Evolutionary conservation across 1,140 invertebrate species (phyloP).

Genomic region (Lamellibrachia luymesi): DNA sequence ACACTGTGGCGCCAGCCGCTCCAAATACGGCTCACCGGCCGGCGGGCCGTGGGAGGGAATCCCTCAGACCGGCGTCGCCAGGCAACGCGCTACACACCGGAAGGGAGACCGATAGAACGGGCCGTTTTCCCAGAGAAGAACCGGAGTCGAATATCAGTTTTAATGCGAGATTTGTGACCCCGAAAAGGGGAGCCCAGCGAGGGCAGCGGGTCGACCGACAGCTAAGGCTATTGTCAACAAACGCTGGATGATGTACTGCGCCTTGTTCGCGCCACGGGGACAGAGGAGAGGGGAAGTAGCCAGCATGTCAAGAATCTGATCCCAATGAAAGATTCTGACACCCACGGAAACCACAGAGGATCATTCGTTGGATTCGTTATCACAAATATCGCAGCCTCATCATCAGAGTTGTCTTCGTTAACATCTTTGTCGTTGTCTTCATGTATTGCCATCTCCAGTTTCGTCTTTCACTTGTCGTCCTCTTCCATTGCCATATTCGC

Average conservation of each 20-base stretch:
- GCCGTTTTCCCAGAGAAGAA: background rate
- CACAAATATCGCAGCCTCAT: background rate
- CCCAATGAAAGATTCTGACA: background rate
- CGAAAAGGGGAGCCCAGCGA: background rate
- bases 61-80: background rate
- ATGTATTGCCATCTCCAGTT: background rate
- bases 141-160: background rate
- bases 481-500: background rate
- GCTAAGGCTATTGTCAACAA: background rate
- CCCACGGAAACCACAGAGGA: background rate
- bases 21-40: background rate
- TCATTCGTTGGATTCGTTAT: background rate
- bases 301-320: background rate
- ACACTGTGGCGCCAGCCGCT: background rate
- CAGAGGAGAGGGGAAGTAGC: background rate
- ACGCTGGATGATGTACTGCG: background rate
- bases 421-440: background rate
- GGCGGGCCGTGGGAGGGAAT: background rate
- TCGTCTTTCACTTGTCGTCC: background rate
- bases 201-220: background rate
- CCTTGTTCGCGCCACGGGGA: background rate
- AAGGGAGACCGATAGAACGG: background rate
- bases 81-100: background rate
- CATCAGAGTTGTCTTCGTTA: too few relatives aligned
- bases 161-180: constrained; percentile 4